Base-by-base conservation (phyloP, 2,888 invertebrate genomes). In the Strigamia crassipes region DNA sequence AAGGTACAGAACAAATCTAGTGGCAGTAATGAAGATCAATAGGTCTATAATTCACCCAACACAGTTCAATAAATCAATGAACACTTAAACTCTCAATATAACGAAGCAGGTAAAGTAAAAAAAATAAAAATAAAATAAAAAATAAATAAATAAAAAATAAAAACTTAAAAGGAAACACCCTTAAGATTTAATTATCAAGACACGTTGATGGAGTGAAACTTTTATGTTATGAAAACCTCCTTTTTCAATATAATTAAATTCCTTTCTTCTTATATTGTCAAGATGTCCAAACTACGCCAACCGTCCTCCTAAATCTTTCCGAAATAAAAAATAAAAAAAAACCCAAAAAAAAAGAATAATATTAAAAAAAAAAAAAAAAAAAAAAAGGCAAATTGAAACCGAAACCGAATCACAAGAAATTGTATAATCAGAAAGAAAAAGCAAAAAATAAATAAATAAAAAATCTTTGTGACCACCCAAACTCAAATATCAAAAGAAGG, bases 11-110 rank as follows among this genome's bases (percentile, higher is more conserved):
- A 51, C 51, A 51, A 51, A 51, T 51, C 51, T 51, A 51, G 51
- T 51, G 51, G 51, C 51, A 51, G 51, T 51, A 51, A 51, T 51
- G 51, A 51, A 51, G 51, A 51, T 51, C 51, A 51, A 51, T 51
- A 51, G 51, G 51, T 51, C 51, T 51, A 51, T 51, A 51, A 51
- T 51, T 51, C 51, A 51, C 51, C 51, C 51, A 51, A 51, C 51
- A 51, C 51, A 51, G 51, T 51, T 51, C 51, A 51, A 51, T 51
- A 51, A 51, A 51, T 51, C 51, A 51, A 51, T 51, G 51, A 51
- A 51, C 51, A 51, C 51, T 51, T 51, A 51, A 51, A 51, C 51
- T 18, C 51, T 51, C 51, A 51, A 51, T 51, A 51, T 51, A 51
- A 51, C 51, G 51, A 51, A 51, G 18, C 51, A 51, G 51, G 51